Conservation (phyloP, 2,888 invertebrate species). For the Hirtodrosophila trivittata region DNA sequence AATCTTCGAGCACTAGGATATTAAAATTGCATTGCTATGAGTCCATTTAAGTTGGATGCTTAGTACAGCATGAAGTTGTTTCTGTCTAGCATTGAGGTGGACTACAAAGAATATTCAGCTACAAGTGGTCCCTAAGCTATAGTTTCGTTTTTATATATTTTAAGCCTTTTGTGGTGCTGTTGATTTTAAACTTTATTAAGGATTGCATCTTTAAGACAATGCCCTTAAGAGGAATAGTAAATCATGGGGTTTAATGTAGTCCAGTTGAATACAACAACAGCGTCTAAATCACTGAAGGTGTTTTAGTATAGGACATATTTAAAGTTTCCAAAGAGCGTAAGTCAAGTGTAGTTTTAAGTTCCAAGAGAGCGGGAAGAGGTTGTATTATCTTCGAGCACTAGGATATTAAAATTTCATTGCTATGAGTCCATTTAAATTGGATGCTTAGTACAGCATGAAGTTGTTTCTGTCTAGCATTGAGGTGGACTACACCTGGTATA, state of each 20-base stretch:
- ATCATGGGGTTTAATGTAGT: constrained; percentile 64
- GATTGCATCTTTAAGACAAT: constrained; percentile 67
- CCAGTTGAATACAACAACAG: constrained; percentile 70
- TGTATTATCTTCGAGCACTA: constrained; percentile 39
- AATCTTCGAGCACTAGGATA: constrained; percentile 62
- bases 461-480: constrained; percentile 19
- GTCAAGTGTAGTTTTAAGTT: constrained; percentile 43
- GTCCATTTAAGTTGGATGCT: constrained; percentile 37
- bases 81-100: constrained; percentile 37
- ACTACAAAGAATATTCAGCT: constrained; percentile 22
- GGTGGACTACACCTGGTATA: constrained; percentile 25
- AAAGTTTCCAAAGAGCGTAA: not conserved
- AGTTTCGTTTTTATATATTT: not conserved
- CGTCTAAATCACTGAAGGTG: constrained; percentile 40
- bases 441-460: constrained; percentile 14
- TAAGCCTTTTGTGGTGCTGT: constrained; percentile 35
- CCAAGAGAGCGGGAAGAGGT: constrained; percentile 49
- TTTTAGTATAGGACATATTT: constrained; percentile 60
- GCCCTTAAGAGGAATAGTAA: constrained; percentile 79
- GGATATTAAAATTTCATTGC: constrained; percentile 42
- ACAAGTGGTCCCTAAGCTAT: no score
- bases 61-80: constrained; percentile 7
- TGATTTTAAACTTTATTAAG: constrained; percentile 70
- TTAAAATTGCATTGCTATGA: constrained; percentile 45
- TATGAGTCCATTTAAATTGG: constrained; percentile 28